Evolutionary conservation across 2,888 invertebrate genomes (phyloP), one percentile per base, ranked within the genome.

Genomic region (Amphipyra berbera): DNA sequence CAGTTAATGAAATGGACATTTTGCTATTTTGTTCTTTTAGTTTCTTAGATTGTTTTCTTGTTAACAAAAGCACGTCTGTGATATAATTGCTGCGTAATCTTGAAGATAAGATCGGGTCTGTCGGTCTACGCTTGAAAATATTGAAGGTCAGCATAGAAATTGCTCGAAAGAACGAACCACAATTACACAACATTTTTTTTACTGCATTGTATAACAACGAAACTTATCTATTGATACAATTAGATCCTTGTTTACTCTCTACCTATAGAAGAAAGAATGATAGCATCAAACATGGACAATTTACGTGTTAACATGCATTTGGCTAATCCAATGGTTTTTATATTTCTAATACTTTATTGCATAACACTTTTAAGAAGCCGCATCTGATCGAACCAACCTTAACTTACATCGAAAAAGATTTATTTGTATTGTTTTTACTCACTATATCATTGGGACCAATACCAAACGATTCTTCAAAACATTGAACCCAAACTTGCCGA

Each of bases 151-250:
- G 33, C 14, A 37, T 53, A 38, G 54, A 68, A 60, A 61, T 60
- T 47, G 13, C 15, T 67, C 49, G 21, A 40, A 37, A 48, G 45
- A 61, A 56, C 30, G 15, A 49, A 48, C 45, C 56, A 56, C n/a
- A n/a, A n/a, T 73, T 73, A 77, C 70, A 42, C 77, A 68, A 68
- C 46, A 13, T 4, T 40, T 61, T 60, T 57, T 68, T 73, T 52
- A 46, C 42, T 42, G 30, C n/a, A 21, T 54, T 35, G 27, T 55
- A 30, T 73, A 69, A 60, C 21, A 50, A 56, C 33, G 52, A 61
- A 69, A 50, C 62, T 61, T 69, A 69, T 61, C 62, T 44, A 2
- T 55, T 60, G 44, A 13, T 68, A 68, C 69, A 69, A 69, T 73
- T 52, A 47, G 69, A 61, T 73, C 44, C 27, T 53, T 74, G 74